Evolutionary conservation across 2,113 vertebrate species (phyloP), one percentile per base, ranked within the genome.

Genomic region (Microtus ochrogaster): DNA sequence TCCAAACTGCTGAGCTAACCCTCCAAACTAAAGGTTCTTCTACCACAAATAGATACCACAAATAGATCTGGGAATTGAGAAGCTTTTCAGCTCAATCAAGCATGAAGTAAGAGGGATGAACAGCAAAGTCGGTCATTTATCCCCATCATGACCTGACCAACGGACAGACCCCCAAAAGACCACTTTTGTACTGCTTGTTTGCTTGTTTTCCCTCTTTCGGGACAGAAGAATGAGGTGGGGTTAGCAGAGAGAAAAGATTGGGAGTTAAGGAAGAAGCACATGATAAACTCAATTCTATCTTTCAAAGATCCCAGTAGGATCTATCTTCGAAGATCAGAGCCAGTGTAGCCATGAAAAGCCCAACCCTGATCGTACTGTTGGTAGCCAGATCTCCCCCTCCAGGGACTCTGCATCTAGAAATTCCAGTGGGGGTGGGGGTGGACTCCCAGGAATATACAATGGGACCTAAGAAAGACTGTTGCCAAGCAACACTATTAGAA

Each of bases 21-120:
- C 72, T 73, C 63, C 92, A 65, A 41, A 36, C 3, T 2, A 33
- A 95, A 47, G 91, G 49, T 22, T 96, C 91, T 73, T 97, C 89
- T 90, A 93, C 84, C 93, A 95, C 79, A 95, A 92, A 68, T 49
- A 65, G 73, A 91, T 90, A 93, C 84, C 93, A 95, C 77, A 95
- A 92, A 68, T 49, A 68, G 73, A 91, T 94, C 87, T n/a, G 96
- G 70, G 47, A 96, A 94, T 13, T 2, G 5, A 92, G 17, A 94
- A 95, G 70, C 97, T 94, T 92, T 91, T 85, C 94, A 92, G 81
- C 94, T 97, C 98, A 95, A 79, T 88, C 78, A 96, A 97, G 93
- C 84, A 97, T 87, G 79, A 97, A 96, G 95, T 88, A 97, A 72
- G 66, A 81, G 55, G 36, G 82, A 94, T 79, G 87, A 95, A 97